Conservation (phyloP, 1,140 invertebrate genomes). For the Belonocnema kinseyi region DNA sequence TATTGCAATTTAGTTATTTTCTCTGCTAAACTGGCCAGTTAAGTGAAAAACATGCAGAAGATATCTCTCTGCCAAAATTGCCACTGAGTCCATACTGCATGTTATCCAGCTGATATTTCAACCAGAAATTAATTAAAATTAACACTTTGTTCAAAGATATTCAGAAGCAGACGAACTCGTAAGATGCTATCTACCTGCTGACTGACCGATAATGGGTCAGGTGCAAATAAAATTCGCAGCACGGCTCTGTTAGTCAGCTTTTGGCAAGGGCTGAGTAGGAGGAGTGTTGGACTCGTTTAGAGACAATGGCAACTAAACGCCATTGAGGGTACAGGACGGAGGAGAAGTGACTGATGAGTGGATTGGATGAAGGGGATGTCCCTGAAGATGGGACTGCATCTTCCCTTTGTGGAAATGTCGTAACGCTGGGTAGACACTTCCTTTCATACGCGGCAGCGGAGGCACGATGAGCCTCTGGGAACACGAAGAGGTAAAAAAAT, state of each 20-base stretch:
- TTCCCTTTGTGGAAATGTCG: conserved; percentile 66
- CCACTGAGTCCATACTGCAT: no score
- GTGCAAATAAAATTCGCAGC: conserved; percentile 67
- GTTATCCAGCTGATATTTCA: no score
- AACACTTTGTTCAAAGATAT: background rate
- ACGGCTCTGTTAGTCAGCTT: conserved; percentile 69
- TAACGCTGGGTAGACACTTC: conserved; percentile 72
- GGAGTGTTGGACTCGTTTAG: conserved; percentile 64
- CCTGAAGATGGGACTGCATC: conserved; percentile 62
- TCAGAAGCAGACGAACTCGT: background rate
- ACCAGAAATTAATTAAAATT: no score
- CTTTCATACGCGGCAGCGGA: conserved; percentile 66
- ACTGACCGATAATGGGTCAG: conserved; percentile 47
- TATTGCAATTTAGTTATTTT: no score
- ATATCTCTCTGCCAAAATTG: no score
- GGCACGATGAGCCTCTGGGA: conserved; percentile 37
- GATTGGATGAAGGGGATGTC: conserved; percentile 53
- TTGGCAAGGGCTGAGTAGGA: conserved; percentile 60
- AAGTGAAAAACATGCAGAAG: no score
- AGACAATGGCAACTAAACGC: conserved; percentile 71
- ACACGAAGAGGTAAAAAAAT: conserved; percentile 44
- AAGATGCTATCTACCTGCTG: background rate
- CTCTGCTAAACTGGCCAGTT: no score
- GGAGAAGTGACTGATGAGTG: conserved; percentile 53
- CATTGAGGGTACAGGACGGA: conserved; percentile 50